Evolutionary conservation across 2,888 invertebrate species (phyloP), one percentile per base, ranked within the genome.

Genomic region (Troglohyphantes excavatus): DNA sequence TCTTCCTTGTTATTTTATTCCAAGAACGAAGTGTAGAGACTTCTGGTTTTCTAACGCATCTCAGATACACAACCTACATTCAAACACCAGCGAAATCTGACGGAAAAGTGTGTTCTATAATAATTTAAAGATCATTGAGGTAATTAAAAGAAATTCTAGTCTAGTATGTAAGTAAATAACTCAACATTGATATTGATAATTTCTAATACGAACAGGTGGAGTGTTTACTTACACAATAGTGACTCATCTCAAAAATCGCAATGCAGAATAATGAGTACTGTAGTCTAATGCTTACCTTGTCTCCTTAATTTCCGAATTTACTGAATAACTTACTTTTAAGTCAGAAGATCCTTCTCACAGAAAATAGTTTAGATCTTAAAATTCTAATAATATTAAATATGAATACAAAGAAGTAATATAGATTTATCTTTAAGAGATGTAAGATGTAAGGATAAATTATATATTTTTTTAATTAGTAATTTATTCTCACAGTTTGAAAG

Each of bases 41-140:
- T 43, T n/a, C 26, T 39, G n/a, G n/a, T 2, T 39, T 39, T 82
- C 70, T 82, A 72, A 33, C 23, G 61, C 82, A 82, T 82, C 26
- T 82, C 53, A 78, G 13, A 53, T 27, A 27, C 26, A 61, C 19
- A 21, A 23, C 68, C 26, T 59, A 33, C 65, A 46, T 83, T 65
- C 63, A 65, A 83, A 63, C 83, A 63, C 19, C 83, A 63, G 26
- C 19, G 2, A 39, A 17, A 23, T 26, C 9, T 43, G 19, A 23
- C 19, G 26, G 46, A 17, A 21, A 33, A 23, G 39, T 39, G 21
- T 70, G 19, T 70, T 53, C 53, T 53, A 46, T 17, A 72, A 78
- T n/a, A 46, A 17, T 67, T 43, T 26, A 23, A 63, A 78, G 23
- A 67, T 39, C n/a, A 13, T 43, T 63, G 27, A 29, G 5, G 19